These are phyloP conservation scores for Anolis carolinensis DNA, from an alignment of 2,113 vertebrate genomes.

Conservation along the genomic window DNA sequence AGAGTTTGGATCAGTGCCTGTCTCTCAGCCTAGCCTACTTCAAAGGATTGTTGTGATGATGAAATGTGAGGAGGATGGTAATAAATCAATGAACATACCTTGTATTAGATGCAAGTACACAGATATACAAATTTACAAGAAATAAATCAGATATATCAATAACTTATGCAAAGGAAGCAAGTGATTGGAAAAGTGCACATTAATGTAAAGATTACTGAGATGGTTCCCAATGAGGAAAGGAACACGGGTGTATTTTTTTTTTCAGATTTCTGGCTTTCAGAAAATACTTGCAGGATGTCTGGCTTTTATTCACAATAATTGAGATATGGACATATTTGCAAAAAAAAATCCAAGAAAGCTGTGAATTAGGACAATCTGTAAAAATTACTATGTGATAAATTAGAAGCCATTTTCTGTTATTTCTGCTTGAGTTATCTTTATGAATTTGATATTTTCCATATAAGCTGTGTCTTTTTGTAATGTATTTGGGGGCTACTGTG, in stretches of 20 bases:
- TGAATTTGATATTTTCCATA: neutral
- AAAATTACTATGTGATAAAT: neutral
- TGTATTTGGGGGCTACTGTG: neutral
- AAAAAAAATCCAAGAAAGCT: neutral
- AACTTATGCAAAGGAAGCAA: accelerated
- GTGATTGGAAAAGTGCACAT: neutral
- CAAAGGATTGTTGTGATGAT: neutral
- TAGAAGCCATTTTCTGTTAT: neutral
- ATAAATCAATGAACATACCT: neutral
- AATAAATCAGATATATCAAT: neutral
- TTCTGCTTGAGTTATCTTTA: neutral
- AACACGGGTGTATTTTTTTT: neutral
- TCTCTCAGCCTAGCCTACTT: neutral
- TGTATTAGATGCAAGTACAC: neutral
- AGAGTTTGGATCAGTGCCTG: neutral
- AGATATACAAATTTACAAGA: neutral
- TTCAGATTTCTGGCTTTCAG: neutral
- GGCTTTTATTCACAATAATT: neutral
- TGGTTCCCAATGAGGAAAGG: neutral
- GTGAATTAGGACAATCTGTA: neutral
- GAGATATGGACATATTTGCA: neutral
- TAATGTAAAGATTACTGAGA: neutral
- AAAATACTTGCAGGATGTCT: neutral
- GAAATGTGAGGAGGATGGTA: neutral
- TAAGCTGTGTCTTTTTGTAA: neutral